Base-by-base conservation (phyloP, 1,140 invertebrate species). In the Anastrepha ludens region DNA sequence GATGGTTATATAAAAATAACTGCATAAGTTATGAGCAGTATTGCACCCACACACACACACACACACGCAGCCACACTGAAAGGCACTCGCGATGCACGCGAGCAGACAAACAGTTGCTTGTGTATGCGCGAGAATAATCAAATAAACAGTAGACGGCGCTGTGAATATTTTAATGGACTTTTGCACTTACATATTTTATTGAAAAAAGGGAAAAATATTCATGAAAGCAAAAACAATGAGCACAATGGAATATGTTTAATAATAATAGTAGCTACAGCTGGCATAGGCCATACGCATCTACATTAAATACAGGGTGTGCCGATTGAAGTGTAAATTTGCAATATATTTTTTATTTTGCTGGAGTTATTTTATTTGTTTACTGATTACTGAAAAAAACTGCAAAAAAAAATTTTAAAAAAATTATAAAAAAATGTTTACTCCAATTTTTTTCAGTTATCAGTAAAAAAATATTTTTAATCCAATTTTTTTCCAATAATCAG, bases 1-100 rank as follows among this genome's bases (percentile, higher is more conserved):
- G 7, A 74, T 74, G 44, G 70, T 74, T 44, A 4, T 5, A 74
- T 47, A 74, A 74, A 74, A 47, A 74, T n/a, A 74, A 47, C 70
- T n/a, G 11, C 6, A 11, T 41, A 11, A 39, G 64, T 67, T 39
- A 29, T 29, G 39, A 8, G 64, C 29, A 39, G 29, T 39, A 29
- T 67, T 29, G 29, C 29, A 39, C 39, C 7, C 29, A 41, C 41
- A 70, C 39, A 70, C 4, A 13, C 39, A 70, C 4, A 13, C 65
- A 44, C 9, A 67, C 29, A 0, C 7, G 39, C 29, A 29, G 29
- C 29, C 29, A 29, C 29, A 29, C 29, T 0, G 29, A 58, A 58
- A 11, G 50, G 50, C 50, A 11, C 50, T 2, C 29, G 11, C 50
- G 50, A 55, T 55, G 50, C 50, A 55, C 50, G 6, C 6, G 50